Evolutionary conservation across 2,113 vertebrate species (phyloP).

Genomic region (Lagenorhynchus albirostris): DNA sequence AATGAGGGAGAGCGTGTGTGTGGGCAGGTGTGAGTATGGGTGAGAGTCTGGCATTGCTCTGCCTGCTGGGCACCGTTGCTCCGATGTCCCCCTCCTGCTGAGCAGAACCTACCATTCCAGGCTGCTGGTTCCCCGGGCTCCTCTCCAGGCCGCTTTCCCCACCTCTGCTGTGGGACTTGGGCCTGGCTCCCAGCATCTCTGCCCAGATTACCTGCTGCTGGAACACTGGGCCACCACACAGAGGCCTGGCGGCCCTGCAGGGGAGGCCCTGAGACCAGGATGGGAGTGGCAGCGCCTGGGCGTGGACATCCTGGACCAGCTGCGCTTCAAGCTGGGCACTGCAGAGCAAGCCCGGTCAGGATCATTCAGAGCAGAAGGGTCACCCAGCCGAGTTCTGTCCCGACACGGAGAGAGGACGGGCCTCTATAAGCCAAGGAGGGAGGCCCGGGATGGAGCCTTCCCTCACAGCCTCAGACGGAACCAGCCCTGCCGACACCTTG

Average conservation of each 20-base stretch:
- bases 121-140: neutral
- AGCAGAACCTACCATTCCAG: neutral
- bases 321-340: no score
- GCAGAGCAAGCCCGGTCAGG: fast-evolving
- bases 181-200: neutral
- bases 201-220: neutral
- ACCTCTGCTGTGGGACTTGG: neutral
- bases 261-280: no score
- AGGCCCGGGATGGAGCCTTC: fast-evolving
- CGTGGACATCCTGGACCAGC: neutral
- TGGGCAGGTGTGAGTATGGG: neutral
- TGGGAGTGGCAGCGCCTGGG: fast-evolving
- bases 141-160: neutral
- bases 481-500: neutral
- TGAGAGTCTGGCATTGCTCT: neutral
- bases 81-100: neutral
- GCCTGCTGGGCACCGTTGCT: neutral
- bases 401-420: fast-evolving
- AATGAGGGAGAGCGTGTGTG: neutral
- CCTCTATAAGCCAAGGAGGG: no score
- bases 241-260: fast-evolving
- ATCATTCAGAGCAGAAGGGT: fast-evolving
- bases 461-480: fast-evolving
- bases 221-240: no score
- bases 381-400: fast-evolving